A percentile compares a stretch with the other conserved stretches of the same genome.
Evolutionary conservation across 2,797 vertebrate genomes (phyloP).

Genomic region (Eremophila alpestris): DNA sequence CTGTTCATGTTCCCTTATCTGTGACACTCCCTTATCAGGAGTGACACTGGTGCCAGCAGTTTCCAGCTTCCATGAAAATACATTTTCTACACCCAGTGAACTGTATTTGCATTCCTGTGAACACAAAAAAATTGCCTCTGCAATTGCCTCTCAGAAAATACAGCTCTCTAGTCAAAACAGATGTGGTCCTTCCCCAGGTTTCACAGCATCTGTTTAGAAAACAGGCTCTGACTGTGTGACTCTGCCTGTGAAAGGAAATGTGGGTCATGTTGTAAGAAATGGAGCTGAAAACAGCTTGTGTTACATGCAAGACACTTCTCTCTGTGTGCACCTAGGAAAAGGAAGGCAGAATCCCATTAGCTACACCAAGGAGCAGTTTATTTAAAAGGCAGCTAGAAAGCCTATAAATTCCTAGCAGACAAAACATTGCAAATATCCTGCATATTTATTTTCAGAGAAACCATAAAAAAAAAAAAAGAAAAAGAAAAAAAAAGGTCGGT

Average conservation of each 20-base stretch:
- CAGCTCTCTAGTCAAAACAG: not conserved
- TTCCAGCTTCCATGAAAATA: not conserved
- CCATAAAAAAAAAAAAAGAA: not conserved
- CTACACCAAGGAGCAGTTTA: not conserved
- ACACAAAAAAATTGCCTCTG: not conserved
- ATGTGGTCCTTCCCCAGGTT: not conserved
- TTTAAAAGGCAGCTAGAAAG: not conserved
- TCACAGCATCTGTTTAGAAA: not conserved
- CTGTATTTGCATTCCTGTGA: not conserved
- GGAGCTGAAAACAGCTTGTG: not conserved
- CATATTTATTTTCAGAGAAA: conserved; percentile 36
- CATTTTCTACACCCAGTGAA: not conserved
- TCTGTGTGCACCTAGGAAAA: not conserved
- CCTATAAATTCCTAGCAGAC: not conserved
- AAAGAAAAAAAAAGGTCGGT: not conserved
- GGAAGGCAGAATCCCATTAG: not conserved
- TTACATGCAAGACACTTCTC: not conserved
- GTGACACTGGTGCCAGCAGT: not conserved
- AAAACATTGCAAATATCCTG: not conserved
- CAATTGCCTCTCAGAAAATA: not conserved
- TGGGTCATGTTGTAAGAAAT: not conserved
- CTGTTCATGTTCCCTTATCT: not conserved
- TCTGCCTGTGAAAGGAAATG: not conserved
- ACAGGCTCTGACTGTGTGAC: not conserved
- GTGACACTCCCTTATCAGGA: too few relatives aligned